Percentiles rank a stretch among this genome's conserved stretches.
Conservation (phyloP, 2,797 vertebrate species). For the Acipenser oxyrinchus region DNA sequence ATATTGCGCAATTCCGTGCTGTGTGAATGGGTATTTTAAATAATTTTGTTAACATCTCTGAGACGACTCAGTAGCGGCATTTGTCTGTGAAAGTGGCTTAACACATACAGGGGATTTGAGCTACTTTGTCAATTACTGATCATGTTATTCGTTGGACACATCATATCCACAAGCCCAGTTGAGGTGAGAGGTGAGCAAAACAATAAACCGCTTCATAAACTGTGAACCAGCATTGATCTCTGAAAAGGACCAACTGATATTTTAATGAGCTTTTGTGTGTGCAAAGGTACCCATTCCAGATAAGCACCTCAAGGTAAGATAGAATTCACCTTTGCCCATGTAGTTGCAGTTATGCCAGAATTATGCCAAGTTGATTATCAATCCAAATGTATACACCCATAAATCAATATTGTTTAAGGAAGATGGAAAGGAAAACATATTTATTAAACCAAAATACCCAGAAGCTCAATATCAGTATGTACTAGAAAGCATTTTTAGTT, state of each 20-base stretch:
- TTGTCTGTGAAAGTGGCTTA: too few relatives aligned
- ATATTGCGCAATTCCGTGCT: too few relatives aligned
- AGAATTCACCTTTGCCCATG: background rate
- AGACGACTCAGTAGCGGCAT: too few relatives aligned
- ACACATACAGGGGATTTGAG: background rate
- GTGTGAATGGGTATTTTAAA: too few relatives aligned
- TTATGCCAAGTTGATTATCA: background rate
- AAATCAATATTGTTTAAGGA: background rate
- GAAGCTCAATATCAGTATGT: background rate
- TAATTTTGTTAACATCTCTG: too few relatives aligned
- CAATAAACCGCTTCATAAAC: slow-evolving; percentile 1
- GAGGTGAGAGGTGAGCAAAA: background rate
- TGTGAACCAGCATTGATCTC: background rate
- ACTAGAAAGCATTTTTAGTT: background rate
- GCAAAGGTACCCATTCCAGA: background rate
- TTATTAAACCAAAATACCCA: background rate
- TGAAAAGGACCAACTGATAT: background rate
- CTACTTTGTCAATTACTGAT: background rate
- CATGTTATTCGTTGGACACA: background rate
- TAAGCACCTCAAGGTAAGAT: background rate
- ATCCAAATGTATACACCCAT: background rate
- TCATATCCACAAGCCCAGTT: background rate
- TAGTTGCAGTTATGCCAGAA: background rate
- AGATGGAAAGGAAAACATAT: background rate
- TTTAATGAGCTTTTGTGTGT: background rate